Conservation (phyloP, 2,797 vertebrate species). For the Notolepis coatsorum region DNA sequence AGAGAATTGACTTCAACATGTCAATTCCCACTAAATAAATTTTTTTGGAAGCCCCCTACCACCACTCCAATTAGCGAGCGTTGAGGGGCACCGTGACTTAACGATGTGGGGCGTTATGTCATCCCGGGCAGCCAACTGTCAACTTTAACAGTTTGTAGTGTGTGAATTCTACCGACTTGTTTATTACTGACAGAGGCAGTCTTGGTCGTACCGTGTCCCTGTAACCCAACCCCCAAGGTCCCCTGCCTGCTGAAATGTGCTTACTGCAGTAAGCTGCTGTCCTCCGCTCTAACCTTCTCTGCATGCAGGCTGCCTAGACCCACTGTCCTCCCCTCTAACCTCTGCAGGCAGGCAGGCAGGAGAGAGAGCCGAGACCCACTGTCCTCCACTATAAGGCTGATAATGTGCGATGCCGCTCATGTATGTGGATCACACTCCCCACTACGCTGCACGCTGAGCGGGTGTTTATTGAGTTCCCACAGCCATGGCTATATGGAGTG, state of each 20-base stretch:
- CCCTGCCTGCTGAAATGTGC: constrained; percentile 76
- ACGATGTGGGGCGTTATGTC: constrained; percentile 21
- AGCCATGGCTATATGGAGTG: not conserved
- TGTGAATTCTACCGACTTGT: constrained; percentile 57
- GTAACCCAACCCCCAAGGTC: constrained; percentile 69
- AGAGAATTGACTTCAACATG: not conserved
- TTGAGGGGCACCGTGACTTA: constrained; percentile 8
- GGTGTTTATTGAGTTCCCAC: constrained; percentile 14
- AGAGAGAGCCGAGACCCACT: not conserved
- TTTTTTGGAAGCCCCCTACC: not conserved
- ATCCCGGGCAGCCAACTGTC: constrained; percentile 12
- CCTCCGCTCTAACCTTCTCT: constrained; percentile 66
- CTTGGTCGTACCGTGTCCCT: constrained; percentile 48
- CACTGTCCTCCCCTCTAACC: constrained; percentile 3
- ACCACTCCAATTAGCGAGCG: not conserved
- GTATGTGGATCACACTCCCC: constrained; percentile 1
- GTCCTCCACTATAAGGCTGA: constrained; percentile 18
- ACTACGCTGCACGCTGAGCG: constrained; percentile 26
- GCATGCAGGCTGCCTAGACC: constrained; percentile 21
- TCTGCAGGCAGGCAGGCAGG: not conserved
- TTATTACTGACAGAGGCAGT: constrained; percentile 63
- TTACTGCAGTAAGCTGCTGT: constrained; percentile 73
- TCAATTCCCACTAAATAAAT: not conserved
- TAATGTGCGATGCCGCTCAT: constrained; percentile 18
- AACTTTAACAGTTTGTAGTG: constrained; percentile 52